phyloP scores from a whole-genome alignment of 2,797 vertebrate genomes.

The Crenichthys baileyi region DNA sequence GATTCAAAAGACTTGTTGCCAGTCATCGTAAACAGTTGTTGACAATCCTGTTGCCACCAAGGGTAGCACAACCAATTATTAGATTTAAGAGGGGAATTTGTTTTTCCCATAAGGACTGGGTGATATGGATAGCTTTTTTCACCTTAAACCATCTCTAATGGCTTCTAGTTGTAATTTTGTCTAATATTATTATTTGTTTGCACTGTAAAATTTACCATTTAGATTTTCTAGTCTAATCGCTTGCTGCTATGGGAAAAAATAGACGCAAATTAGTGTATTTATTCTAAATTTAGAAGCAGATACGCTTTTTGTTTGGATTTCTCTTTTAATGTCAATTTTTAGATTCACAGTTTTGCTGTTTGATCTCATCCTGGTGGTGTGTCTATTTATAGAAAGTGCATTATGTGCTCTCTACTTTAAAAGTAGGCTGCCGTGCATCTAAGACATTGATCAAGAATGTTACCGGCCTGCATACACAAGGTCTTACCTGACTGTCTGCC shows the following conservation, averaged over 20 bases:
- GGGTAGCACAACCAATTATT: background rate
- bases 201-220: no score
- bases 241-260: background rate
- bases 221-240: background rate
- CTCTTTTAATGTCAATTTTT: constrained; percentile 17
- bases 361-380: constrained; percentile 26
- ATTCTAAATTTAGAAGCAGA: constrained; percentile 13
- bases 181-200: background rate
- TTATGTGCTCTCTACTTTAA: constrained; percentile 30
- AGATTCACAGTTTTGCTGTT: constrained; percentile 19
- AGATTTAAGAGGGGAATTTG: background rate
- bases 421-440: constrained; percentile 38
- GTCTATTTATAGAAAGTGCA: constrained; percentile 59
- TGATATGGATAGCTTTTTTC: background rate
- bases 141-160: background rate
- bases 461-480: constrained; percentile 16
- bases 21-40: background rate
- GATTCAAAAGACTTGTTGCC: background rate
- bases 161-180: no score
- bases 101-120: background rate
- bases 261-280: background rate
- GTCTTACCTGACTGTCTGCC: constrained; percentile 23
- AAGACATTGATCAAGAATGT: constrained; percentile 2
- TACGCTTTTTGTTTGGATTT: background rate
- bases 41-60: background rate